Evolutionary conservation across 2,113 vertebrate genomes (phyloP).

Genomic region (Chaetodon trifascialis): DNA sequence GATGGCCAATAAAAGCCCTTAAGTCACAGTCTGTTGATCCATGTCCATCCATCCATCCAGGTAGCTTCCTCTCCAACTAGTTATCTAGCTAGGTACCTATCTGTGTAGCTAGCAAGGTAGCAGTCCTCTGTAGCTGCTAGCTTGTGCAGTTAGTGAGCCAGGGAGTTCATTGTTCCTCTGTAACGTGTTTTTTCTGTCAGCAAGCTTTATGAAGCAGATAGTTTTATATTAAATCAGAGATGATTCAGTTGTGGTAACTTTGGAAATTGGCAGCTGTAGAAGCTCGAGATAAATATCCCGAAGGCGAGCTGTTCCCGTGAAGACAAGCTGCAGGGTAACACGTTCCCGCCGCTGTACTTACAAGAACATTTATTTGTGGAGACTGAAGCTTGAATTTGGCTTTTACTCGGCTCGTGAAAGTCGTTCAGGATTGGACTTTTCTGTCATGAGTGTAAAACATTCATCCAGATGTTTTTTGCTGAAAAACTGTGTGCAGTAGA

Average conservation of each 20-base stretch:
- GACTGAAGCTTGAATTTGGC: neutral
- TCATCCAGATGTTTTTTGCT: neutral
- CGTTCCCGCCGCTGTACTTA: neutral
- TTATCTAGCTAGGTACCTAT: no score
- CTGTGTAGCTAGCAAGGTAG: no score
- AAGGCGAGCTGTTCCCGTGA: neutral
- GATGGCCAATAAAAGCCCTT: neutral
- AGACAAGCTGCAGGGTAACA: neutral
- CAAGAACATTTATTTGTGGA: neutral
- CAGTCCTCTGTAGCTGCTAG: no score
- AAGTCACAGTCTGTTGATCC: neutral
- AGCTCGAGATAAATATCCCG: neutral
- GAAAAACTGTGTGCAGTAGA: no score
- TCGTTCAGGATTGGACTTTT: neutral
- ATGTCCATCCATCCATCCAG: neutral
- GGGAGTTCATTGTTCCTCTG: neutral
- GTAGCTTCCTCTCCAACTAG: neutral
- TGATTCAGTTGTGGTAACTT: neutral
- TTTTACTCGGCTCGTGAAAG: neutral
- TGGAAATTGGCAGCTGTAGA: neutral
- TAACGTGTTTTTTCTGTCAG: neutral
- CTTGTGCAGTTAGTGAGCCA: neutral
- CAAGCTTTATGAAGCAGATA: neutral
- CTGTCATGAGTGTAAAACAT: neutral
- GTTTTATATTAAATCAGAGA: neutral